These are phyloP conservation scores for Mimachlamys varia DNA, from an alignment of 2,888 invertebrate genomes.

Conservation along the genomic window DNA sequence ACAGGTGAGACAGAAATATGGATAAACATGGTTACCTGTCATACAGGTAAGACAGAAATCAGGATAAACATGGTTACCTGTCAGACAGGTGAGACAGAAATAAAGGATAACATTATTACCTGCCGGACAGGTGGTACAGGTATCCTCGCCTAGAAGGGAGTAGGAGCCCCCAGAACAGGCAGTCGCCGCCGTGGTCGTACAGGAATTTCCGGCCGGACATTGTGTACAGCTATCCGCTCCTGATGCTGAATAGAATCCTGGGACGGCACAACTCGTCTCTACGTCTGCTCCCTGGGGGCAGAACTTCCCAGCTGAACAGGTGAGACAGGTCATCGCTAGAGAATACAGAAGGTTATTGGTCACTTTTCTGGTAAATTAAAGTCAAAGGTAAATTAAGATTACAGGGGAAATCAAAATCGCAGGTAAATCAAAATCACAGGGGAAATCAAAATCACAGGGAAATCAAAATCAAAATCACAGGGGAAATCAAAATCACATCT, in stretches of 20 bases:
- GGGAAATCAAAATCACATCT: too few relatives aligned
- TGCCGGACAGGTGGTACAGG: slow-evolving; percentile 69
- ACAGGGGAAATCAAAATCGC: too few relatives aligned
- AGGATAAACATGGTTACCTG: too few relatives aligned
- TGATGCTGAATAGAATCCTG: slow-evolving; percentile 65
- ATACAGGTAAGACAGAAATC: slow-evolving; percentile 68
- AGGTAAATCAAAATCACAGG: too few relatives aligned
- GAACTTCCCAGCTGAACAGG: slow-evolving; percentile 70
- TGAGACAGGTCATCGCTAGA: slow-evolving; percentile 68
- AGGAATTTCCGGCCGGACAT: slow-evolving; percentile 71
- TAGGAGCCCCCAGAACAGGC: slow-evolving; percentile 68
- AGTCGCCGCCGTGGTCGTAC: slow-evolving; percentile 61
- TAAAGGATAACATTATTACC: slow-evolving; percentile 32
- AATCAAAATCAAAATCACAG: too few relatives aligned
- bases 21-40: slow-evolving; percentile 51
- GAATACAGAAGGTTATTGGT: slow-evolving; percentile 22
- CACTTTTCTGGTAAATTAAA: not conserved
- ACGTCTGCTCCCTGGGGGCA: slow-evolving; percentile 65
- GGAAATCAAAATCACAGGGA: too few relatives aligned
- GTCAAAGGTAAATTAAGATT: too few relatives aligned
- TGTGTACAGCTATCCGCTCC: slow-evolving; percentile 61
- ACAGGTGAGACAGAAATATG: slow-evolving; percentile 47
- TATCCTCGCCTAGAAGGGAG: slow-evolving; percentile 60
- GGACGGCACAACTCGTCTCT: slow-evolving; percentile 61
- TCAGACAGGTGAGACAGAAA: too few relatives aligned